Conservation (phyloP, 2,113 vertebrate species). For the Pipra filicauda region DNA sequence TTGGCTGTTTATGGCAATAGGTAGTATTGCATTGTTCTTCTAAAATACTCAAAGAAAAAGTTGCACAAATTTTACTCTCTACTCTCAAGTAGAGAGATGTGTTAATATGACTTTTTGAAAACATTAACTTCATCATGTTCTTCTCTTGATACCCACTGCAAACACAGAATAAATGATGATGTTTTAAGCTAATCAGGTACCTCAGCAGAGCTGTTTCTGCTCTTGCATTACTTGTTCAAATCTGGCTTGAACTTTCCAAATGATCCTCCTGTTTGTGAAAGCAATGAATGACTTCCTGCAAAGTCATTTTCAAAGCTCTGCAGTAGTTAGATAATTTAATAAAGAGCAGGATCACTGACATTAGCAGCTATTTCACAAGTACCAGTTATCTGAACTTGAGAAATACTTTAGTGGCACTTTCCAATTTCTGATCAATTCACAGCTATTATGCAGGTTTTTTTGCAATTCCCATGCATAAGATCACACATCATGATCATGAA, state of each 20-base stretch:
- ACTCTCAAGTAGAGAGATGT: not conserved
- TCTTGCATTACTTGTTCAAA: not conserved
- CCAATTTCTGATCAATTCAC: not conserved
- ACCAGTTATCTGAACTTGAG: not conserved
- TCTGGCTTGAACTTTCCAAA: not conserved
- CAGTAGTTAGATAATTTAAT: not conserved
- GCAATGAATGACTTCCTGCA: not conserved
- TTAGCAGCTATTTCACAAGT: not conserved
- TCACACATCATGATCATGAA: not conserved
- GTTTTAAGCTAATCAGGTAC: not conserved
- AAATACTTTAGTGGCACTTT: not conserved
- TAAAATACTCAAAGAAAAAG: not conserved
- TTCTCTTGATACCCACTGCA: not conserved
- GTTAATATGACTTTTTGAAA: not conserved
- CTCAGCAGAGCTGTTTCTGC: not conserved
- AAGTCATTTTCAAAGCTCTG: not conserved
- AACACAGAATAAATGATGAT: not conserved
- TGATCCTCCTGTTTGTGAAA: not conserved
- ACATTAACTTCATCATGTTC: not conserved
- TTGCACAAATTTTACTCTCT: not conserved
- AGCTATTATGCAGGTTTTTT: not conserved
- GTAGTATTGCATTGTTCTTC: not conserved
- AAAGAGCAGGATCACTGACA: not conserved
- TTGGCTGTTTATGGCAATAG: not conserved
- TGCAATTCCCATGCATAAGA: not conserved